Percentiles rank a stretch among this genome's conserved stretches.
These are phyloP conservation scores for Drosophila merina DNA, from an alignment of 2,888 invertebrate genomes.

Conservation along the genomic window DNA sequence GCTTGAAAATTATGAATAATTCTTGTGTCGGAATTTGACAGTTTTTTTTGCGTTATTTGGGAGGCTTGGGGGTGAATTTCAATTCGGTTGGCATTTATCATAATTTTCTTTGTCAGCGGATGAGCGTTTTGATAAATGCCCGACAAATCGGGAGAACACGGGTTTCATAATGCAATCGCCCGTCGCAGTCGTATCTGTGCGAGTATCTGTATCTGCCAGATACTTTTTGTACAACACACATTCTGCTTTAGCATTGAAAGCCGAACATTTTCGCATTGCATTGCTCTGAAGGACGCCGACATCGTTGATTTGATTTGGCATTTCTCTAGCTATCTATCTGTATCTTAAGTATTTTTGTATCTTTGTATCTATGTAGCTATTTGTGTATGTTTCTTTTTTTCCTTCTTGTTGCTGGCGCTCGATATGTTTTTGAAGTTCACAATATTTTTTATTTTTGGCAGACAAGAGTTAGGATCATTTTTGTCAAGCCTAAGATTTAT, in stretches of 20 bases:
- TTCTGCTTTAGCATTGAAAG: constrained; percentile 70
- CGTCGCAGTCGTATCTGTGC: background rate
- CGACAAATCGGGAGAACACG: constrained; percentile 35
- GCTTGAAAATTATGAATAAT: constrained; percentile 42
- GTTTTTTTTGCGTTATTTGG: constrained; percentile 15
- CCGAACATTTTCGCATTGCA: constrained; percentile 63
- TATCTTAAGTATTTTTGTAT: constrained; percentile 32
- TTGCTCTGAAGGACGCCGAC: constrained; percentile 73
- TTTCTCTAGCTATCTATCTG: constrained; percentile 45
- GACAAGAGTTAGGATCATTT: constrained; percentile 1
- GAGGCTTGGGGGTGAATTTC: constrained; percentile 1
- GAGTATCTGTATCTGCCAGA: constrained; percentile 37
- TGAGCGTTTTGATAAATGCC: constrained; percentile 31
- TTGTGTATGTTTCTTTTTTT: constrained; percentile 3
- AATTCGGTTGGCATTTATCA: constrained; percentile 48
- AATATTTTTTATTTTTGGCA: constrained; percentile 35
- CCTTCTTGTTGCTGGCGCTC: background rate
- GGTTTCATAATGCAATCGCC: constrained; percentile 35
- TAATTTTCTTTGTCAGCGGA: constrained; percentile 44
- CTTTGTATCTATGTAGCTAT: constrained; percentile 2
- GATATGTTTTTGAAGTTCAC: constrained; percentile 40
- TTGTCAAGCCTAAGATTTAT: background rate
- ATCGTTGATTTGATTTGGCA: constrained; percentile 66
- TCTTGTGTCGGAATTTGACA: constrained; percentile 47
- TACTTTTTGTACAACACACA: constrained; percentile 34